A percentile compares a stretch with the other conserved stretches of the same genome.
phyloP scores from a whole-genome alignment of 2,113 vertebrate genomes.

The Chrysemys picta region DNA sequence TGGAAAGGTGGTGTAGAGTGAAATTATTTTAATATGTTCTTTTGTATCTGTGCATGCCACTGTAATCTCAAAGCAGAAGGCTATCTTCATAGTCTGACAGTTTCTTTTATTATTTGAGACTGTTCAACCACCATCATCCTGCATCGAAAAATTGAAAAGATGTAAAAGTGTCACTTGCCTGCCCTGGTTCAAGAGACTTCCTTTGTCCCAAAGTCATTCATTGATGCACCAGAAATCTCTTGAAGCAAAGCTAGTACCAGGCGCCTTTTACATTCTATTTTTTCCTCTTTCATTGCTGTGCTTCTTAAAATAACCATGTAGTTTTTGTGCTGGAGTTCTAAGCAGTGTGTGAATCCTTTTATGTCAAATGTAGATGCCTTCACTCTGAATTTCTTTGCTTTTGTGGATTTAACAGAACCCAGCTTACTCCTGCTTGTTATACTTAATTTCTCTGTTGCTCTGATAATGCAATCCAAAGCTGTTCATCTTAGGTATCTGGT shows the following conservation, averaged over 20 bases:
- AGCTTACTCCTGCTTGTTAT: slow-evolving; percentile 15
- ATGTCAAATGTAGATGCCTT: slow-evolving; percentile 49
- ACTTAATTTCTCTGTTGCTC: not conserved
- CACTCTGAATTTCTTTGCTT: slow-evolving; percentile 45
- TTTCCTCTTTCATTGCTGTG: slow-evolving; percentile 52
- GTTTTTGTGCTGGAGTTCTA: slow-evolving; percentile 39
- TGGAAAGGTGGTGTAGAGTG: not conserved
- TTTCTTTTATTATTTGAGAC: not conserved
- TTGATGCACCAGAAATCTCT: slow-evolving; percentile 51
- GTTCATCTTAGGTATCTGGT: slow-evolving; percentile 3
- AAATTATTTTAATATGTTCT: not conserved
- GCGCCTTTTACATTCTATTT: slow-evolving; percentile 52
- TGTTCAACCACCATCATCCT: not conserved
- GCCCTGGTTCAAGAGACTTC: not conserved
- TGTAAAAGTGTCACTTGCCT: slow-evolving; percentile 2
- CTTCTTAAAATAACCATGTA: slow-evolving; percentile 63
- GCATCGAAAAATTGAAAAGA: slow-evolving; percentile 18
- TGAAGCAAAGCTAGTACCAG: slow-evolving; percentile 46
- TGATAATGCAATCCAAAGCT: slow-evolving; percentile 2
- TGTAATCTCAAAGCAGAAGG: not conserved
- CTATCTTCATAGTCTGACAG: not conserved
- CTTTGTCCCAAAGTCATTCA: slow-evolving; percentile 36
- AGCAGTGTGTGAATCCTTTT: slow-evolving; percentile 16
- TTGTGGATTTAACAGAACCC: slow-evolving; percentile 28
- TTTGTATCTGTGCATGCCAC: not conserved